Base-by-base conservation (phyloP, 2,113 vertebrate genomes). In the Dromaius novaehollandiae region DNA sequence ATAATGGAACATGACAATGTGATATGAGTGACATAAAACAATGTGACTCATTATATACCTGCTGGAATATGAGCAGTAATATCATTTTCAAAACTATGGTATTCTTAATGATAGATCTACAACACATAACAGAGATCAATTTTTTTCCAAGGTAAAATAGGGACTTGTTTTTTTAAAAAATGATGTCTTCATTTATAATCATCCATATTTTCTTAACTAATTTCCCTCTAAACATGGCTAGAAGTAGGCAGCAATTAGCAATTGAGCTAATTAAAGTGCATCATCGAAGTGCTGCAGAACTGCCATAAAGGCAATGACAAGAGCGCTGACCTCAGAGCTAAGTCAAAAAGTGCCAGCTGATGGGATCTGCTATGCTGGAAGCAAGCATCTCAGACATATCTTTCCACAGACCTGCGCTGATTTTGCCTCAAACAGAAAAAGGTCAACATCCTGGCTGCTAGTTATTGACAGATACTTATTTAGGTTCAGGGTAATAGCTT, bases 391-490 rank as follows among this genome's bases (percentile, higher is more conserved):
- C 53, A 61, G 32, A 44, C 42, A 46, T 0, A 58, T 36, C 53
- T 94, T 90, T 94, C 58, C 92, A 73, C 20, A 76, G 38, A 77
- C 13, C 7, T 70, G 21, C 70, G 78, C 58, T 82, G 36, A 44
- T 85, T 94, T 95, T 91, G 34, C 32, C 18, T 88, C 53, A 70
- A 34, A 74, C 9, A 46, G 28, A 61, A 63, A 87, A 86, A 89
- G 60, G 48, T 86, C 88, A 93, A 73, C 26, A 50, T 82, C 71
- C 48, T 83, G 71, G 53, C 65, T 79, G 38, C 78, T 82, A 74
- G 86, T 78, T 96, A 90, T 77, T 89, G 94, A 76, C 83, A 89
- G 74, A 75, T 65, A 93, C 44, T 90, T 93, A 96, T 94, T 95
- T 90, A 81, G 42, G 38, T 60, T 82, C 64, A 87, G 32, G 56